A percentile compares a stretch with the other conserved stretches of the same genome.
These are phyloP conservation scores for Microcebus murinus DNA, from an alignment of 2,113 vertebrate genomes.

Conservation along the genomic window DNA sequence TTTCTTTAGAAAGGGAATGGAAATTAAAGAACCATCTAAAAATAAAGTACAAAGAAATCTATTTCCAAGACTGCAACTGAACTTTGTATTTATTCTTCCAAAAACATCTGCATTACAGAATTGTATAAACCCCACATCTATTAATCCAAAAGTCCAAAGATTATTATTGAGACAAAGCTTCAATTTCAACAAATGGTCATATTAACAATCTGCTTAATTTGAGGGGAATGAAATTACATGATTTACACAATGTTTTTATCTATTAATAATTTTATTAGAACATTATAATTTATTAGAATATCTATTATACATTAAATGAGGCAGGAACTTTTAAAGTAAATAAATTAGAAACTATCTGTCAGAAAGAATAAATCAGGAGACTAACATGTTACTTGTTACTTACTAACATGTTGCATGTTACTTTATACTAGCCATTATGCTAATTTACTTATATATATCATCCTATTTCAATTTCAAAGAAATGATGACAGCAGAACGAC, in stretches of 20 bases:
- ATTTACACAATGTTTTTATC: background rate
- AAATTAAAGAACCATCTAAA: constrained; percentile 35
- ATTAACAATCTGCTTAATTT: background rate
- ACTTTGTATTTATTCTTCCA: constrained; percentile 24
- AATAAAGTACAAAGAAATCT: constrained; percentile 28
- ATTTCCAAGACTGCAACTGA: background rate
- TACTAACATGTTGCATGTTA: background rate
- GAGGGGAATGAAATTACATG: background rate
- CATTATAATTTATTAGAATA: background rate
- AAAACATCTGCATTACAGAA: background rate
- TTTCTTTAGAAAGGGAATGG: background rate
- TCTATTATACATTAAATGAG: background rate
- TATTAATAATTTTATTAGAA: background rate
- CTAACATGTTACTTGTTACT: background rate
- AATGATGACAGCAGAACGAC: background rate
- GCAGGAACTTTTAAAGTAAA: background rate
- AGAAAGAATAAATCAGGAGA: background rate
- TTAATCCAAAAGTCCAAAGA: background rate
- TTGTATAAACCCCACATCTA: background rate
- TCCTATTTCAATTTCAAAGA: background rate
- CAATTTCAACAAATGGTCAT: background rate
- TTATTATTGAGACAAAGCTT: background rate
- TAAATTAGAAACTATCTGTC: constrained; percentile 10
- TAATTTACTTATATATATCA: background rate
- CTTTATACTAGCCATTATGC: background rate